Conservation (phyloP, 37 sponge, comb jelly and placozoan genomes). For the Lycopodina hypogea region DNA sequence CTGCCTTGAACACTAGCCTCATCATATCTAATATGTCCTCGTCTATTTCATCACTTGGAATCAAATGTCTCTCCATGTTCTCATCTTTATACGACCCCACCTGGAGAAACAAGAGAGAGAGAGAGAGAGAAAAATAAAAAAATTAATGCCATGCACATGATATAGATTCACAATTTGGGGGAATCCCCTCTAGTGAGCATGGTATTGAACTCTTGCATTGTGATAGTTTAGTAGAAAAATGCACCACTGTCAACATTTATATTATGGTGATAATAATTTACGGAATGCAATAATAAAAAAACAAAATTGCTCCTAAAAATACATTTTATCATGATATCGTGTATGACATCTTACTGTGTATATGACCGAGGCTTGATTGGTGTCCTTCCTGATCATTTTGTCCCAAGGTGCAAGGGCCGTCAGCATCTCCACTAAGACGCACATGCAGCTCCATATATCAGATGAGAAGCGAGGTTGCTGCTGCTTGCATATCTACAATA, state of each 20-base stretch:
- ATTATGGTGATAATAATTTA: too few relatives aligned
- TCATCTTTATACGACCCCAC: slow-evolving; percentile 33
- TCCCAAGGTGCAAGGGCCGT: slow-evolving; percentile 33
- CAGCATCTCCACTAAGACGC: slow-evolving; percentile 48
- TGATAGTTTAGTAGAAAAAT: too few relatives aligned
- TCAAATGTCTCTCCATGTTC: slow-evolving; percentile 16
- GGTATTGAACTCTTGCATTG: too few relatives aligned
- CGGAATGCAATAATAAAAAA: too few relatives aligned
- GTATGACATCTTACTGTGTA: slow-evolving; percentile 34
- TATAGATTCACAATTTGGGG: too few relatives aligned
- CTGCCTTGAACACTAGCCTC: slow-evolving; percentile 2
- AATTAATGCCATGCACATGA: too few relatives aligned
- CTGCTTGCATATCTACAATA: neutral
- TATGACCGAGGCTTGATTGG: neutral
- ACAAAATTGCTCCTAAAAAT: too few relatives aligned
- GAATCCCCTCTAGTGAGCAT: too few relatives aligned
- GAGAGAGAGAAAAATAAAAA: neutral
- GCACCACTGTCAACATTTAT: too few relatives aligned
- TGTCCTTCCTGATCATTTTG: neutral
- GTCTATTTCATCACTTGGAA: slow-evolving; percentile 12
- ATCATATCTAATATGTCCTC: slow-evolving; percentile 12
- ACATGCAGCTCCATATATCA: slow-evolving; percentile 53
- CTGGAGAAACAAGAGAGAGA: neutral
- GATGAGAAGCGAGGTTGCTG: slow-evolving; percentile 25
- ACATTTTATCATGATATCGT: too few relatives aligned